Percentiles rank a stretch among this genome's conserved stretches.
phyloP scores from a whole-genome alignment of 2,797 vertebrate species.

The Oceanodroma leucorhoa region DNA sequence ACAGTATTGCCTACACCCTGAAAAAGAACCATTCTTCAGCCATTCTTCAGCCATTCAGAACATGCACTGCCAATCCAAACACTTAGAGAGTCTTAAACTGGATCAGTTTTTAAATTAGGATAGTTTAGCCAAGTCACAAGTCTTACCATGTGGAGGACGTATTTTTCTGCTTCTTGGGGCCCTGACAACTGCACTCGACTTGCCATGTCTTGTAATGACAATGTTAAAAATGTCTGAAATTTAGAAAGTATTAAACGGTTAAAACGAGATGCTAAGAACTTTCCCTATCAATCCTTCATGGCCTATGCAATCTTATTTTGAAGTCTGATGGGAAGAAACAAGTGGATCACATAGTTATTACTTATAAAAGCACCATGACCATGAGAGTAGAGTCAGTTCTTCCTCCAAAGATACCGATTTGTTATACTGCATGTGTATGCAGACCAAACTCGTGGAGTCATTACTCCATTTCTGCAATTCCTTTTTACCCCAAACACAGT shows the following conservation, averaged over 20 bases:
- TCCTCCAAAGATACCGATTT: background rate
- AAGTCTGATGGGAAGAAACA: background rate
- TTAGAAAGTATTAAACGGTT: background rate
- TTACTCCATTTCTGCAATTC: background rate
- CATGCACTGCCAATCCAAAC: background rate
- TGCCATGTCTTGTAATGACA: slow-evolving; percentile 99
- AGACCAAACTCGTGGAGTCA: background rate
- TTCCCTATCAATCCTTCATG: background rate
- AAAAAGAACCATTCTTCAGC: background rate
- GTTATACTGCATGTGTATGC: fast-evolving
- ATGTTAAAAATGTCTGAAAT: slow-evolving; percentile 94
- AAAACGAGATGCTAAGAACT: background rate
- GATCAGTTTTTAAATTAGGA: background rate
- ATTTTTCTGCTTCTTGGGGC: slow-evolving; percentile 97
- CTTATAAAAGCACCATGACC: background rate
- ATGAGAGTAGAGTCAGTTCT: background rate
- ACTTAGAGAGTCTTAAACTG: background rate
- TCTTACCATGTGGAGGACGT: slow-evolving; percentile 97
- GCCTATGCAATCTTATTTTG: background rate
- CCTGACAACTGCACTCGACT: slow-evolving; percentile 96
- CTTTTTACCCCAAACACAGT: background rate
- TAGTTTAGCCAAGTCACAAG: background rate
- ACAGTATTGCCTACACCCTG: background rate
- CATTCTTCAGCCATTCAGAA: background rate
- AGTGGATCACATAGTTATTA: background rate